Conservation (phyloP, 1,140 invertebrate species). For the Trichonephila clavata region DNA sequence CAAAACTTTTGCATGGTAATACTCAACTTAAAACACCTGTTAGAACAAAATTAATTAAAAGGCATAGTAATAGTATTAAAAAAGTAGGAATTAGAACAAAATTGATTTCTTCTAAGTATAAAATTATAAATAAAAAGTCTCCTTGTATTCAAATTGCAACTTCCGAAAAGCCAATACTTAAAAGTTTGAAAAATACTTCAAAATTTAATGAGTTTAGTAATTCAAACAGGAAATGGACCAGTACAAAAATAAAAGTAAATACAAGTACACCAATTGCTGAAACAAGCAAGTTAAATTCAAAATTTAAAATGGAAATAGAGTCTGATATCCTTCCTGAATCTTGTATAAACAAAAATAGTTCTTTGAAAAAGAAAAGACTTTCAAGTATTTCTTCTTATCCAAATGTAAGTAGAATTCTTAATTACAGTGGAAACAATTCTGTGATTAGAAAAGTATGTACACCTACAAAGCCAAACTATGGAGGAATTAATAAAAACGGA, state of each 20-base stretch:
- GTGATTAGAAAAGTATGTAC: background rate
- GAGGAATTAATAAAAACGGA: background rate
- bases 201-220: no score
- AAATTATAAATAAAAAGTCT: constrained; percentile 28
- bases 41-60: background rate
- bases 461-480: background rate
- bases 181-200: no score
- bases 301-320: background rate
- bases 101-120: constrained; percentile 23
- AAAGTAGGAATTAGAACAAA: background rate
- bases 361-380: background rate
- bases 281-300: background rate
- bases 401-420: background rate
- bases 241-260: background rate
- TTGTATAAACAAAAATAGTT: background rate
- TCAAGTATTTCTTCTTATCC: background rate
- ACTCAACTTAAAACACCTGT: background rate
- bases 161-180: background rate
- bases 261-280: background rate
- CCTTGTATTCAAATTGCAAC: background rate
- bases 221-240: background rate
- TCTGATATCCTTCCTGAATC: background rate
- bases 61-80: background rate
- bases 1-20: background rate
- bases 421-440: background rate